These are phyloP conservation scores for Charanyca ferruginea DNA, from an alignment of 2,888 invertebrate genomes.

Conservation along the genomic window DNA sequence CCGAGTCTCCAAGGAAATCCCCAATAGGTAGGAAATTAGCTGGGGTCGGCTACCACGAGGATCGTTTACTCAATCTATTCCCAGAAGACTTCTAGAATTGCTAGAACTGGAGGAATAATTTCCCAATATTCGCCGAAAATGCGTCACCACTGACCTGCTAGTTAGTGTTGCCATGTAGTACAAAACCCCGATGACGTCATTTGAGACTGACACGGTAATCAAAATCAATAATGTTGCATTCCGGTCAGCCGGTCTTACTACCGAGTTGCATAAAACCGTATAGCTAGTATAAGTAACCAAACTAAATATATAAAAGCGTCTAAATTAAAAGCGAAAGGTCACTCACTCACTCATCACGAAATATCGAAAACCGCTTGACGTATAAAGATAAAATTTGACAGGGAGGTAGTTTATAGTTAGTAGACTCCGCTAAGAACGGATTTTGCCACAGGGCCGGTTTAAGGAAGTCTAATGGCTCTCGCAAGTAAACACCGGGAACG, in stretches of 20 bases:
- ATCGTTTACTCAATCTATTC: conserved; percentile 26
- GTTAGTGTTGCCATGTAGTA: neutral
- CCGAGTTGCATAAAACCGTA: conserved; percentile 4
- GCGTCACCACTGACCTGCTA: conserved; percentile 15
- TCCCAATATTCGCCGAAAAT: conserved; percentile 22
- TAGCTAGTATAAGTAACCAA: conserved; percentile 7
- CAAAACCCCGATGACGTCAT: conserved; percentile 52
- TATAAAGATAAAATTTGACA: too few relatives aligned
- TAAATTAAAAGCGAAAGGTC: too few relatives aligned
- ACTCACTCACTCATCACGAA: too few relatives aligned
- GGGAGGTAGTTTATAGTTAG: too few relatives aligned
- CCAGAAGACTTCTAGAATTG: conserved; percentile 23
- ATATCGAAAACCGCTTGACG: too few relatives aligned
- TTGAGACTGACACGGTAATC: conserved; percentile 43
- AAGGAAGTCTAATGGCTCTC: too few relatives aligned
- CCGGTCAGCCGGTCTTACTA: conserved; percentile 29
- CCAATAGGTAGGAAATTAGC: conserved; percentile 8
- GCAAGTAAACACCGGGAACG: too few relatives aligned
- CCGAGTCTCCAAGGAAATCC: conserved; percentile 12
- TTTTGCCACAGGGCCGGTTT: too few relatives aligned
- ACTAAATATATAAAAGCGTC: too few relatives aligned
- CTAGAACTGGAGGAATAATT: neutral
- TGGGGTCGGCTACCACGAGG: conserved; percentile 9
- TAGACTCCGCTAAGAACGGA: too few relatives aligned
- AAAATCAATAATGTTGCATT: conserved; percentile 58